Base-by-base conservation (phyloP, 2,888 invertebrate species). In the Pristionchus japonicus region DNA sequence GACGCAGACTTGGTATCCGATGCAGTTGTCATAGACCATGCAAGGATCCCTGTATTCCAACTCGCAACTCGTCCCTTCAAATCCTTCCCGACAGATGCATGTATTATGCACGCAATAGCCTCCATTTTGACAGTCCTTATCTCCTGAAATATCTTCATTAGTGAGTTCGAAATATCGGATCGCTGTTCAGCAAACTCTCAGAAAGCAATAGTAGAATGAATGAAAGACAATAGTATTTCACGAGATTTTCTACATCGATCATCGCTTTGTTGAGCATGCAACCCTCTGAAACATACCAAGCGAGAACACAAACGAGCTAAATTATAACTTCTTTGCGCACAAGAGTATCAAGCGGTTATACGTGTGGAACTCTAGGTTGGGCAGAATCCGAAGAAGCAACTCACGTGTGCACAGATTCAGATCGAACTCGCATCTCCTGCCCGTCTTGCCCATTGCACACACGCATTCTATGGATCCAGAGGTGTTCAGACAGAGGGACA, bases 11-110 rank as follows among this genome's bases (percentile, higher is more conserved):
- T 49, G 86, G 7, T 31, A 15, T 9, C 23, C 64, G 11, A 27
- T 13, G n/a, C 43, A 34, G 17, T 47, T 37, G 17, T 17, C 40
- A 37, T 37, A 27, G 0, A 27, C 13, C 0, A 34, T 34, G 20
- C 47, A 86, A 20, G 47, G 43, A 20, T 84, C 61, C 15, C 34
- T 0, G 49, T 49, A 31, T 17, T 27, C 20, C 82, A n/a, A 11
- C 15, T 82, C 82, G 37, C 84, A 84, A 27, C n/a, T 86, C 86
- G 86, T 31, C 11, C 43, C 86, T 23, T 85, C 64, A 64, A 85
- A 85, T 85, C 52, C 83, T 6, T n/a, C n/a, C 34, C 23, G 27
- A 17, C 83, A 83, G 13, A 20, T 27, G 23, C 85, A 86, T 3
- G 13, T 20, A 15, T 37, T 61, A 47, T 67, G 37, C 67, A 47